Evolutionary conservation across 1,140 invertebrate species (phyloP), one percentile per base, ranked within the genome.

Genomic region (Papilio glaucus): DNA sequence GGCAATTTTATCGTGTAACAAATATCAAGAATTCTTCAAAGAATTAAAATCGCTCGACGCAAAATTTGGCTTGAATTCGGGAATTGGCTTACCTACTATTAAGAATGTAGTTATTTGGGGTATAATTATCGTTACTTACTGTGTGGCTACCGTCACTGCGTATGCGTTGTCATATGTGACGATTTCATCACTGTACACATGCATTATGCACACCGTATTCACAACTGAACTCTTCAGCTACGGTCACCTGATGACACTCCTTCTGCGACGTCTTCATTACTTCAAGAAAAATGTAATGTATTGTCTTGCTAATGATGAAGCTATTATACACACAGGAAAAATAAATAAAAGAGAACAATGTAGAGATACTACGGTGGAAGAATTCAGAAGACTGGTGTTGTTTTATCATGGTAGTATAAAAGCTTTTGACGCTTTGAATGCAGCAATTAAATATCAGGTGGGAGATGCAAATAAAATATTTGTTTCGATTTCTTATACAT

Each of bases 401-500:
- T 24, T 24, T 49, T 49, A 49, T 15, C 2, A 49, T 18, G 12
- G 9, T 49, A 10, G 18, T 21, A 18, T 49, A 49, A 49, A 49
- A 21, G 45, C 18, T 49, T 49, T 21, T 18, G 45, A 49, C 12
- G 21, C 21, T 12, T 24, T 49, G 4, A 49, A 24, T 49, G 45
- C 45, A 49, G 18, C 18, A 21, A 49, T 49, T 21, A 49, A 49
- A 49, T 49, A 49, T 49, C 45, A 49, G 45, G 45, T 49, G 45
- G 18, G 45, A 12, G 8, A 21, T 21, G 0, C 8, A 6, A 8
- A 45, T 18, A 15, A 45, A 24, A 49, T 49, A 49, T 8, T 49
- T 49, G 15, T 18, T 49, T n/a, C n/a, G n/a, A n/a, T n/a, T n/a
- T n/a, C n/a, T n/a, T n/a, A n/a, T n/a, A n/a, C n/a, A n/a, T n/a